phyloP scores from a whole-genome alignment of 2,888 invertebrate genomes.

The Oxycera nigricornis region DNA sequence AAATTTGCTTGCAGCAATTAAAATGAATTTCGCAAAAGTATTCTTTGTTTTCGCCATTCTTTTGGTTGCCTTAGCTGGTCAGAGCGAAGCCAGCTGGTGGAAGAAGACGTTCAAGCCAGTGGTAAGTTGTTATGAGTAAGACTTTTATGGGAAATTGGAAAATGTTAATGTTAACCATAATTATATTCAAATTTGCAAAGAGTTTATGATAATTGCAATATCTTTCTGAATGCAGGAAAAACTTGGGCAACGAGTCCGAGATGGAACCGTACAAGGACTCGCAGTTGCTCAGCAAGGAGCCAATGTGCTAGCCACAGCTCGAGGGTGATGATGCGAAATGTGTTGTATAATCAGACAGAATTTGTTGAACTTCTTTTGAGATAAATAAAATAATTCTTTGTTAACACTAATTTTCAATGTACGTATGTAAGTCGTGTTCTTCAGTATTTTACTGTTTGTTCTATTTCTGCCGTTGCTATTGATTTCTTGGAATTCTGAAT shows the following conservation, averaged over 20 bases:
- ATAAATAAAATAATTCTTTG: no score
- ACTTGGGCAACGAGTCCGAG: constrained; percentile 17
- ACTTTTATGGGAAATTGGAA: neutral
- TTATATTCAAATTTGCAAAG: no score
- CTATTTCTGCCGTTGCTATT: no score
- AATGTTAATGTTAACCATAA: no score
- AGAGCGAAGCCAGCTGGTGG: constrained; percentile 21
- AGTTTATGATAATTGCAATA: no score
- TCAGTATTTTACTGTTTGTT: no score
- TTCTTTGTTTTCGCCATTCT: constrained; percentile 22
- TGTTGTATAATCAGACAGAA: no score
- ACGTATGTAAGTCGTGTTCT: no score
- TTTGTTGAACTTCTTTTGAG: no score
- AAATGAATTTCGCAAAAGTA: constrained; percentile 35
- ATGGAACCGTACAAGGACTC: constrained; percentile 1
- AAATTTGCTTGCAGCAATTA: neutral
- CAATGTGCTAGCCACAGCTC: constrained; percentile 16
- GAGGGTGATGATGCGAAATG: neutral
- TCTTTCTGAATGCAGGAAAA: constrained; percentile 2
- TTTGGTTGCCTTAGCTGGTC: neutral
- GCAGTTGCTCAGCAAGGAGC: constrained; percentile 29
- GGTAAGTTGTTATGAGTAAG: no score
- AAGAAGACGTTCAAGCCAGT: constrained; percentile 30
- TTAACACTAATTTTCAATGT: no score
- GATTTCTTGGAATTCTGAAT: no score